Conservation (phyloP, 2,113 vertebrate species). For the Cheilinus undulatus region DNA sequence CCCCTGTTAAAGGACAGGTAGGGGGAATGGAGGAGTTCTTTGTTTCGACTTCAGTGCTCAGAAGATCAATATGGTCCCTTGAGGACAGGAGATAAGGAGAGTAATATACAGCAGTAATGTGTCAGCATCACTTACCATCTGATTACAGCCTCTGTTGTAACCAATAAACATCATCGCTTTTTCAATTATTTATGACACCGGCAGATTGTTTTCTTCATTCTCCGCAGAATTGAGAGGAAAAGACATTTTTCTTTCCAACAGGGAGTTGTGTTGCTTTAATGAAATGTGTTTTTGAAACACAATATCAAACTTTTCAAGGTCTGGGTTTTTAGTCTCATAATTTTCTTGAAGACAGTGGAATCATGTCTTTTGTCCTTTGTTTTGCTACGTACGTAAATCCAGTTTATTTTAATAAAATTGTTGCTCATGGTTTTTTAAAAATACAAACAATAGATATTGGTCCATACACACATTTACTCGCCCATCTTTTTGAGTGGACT, state of each 20-base stretch:
- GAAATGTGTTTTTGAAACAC: not conserved
- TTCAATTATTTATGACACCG: conserved; percentile 38
- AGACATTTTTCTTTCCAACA: not conserved
- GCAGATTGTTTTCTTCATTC: conserved; percentile 11
- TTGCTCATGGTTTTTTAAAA: no score
- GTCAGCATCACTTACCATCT: conserved; percentile 53
- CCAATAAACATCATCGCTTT: conserved; percentile 36
- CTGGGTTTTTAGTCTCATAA: not conserved
- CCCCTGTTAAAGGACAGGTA: conserved; percentile 21
- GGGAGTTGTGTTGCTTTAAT: not conserved
- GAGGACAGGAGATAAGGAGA: conserved; percentile 39
- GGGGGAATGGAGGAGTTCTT: not conserved
- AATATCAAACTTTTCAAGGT: not conserved
- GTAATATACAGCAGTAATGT: conserved; percentile 38
- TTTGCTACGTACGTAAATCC: not conserved
- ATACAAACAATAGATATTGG: no score
- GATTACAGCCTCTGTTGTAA: conserved; percentile 39
- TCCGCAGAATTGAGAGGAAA: conserved; percentile 12
- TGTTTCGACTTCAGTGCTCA: conserved; percentile 43
- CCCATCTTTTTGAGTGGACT: no score
- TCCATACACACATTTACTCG: no score
- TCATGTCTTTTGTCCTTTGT: not conserved
- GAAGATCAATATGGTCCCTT: conserved; percentile 38
- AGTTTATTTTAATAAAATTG: not conserved
- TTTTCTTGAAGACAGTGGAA: not conserved